Evolutionary conservation across 92 coral and sea anemone genomes (phyloP).

Genomic region (Epizoanthus scotinus): DNA sequence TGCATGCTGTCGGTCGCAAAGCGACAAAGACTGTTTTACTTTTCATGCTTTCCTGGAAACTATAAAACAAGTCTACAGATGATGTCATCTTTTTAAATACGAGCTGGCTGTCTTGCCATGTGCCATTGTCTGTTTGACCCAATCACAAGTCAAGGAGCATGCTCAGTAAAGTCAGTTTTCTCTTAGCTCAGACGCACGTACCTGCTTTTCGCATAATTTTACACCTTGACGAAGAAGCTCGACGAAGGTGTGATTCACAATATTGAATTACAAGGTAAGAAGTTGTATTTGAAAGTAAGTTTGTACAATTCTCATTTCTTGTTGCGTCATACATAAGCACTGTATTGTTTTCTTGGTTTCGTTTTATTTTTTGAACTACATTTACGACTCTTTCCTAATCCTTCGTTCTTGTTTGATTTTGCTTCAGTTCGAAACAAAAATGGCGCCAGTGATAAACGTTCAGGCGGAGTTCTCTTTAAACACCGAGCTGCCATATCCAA

Average conservation of each 20-base stretch:
- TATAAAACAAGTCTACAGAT: not conserved
- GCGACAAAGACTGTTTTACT: too few relatives aligned
- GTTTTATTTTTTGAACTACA: not conserved
- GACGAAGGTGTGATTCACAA: too few relatives aligned
- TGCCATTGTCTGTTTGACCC: constrained; percentile 27
- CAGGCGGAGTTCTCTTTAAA: not conserved
- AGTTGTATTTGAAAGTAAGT: not conserved
- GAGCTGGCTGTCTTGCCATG: not conserved
- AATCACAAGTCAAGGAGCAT: not conserved
- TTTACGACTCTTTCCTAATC: not conserved
- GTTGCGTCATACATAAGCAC: not conserved
- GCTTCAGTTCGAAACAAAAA: not conserved
- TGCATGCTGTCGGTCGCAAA: too few relatives aligned
- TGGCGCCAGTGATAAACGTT: constrained; percentile 9
- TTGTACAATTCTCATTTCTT: constrained; percentile 2
- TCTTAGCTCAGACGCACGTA: too few relatives aligned
- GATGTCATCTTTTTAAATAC: constrained; percentile 21
- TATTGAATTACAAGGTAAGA: too few relatives aligned
- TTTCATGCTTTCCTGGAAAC: too few relatives aligned
- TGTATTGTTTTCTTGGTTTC: not conserved
- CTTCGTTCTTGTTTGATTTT: not conserved
- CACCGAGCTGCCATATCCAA: not conserved
- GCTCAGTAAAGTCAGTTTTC: too few relatives aligned
- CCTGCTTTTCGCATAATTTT: too few relatives aligned
- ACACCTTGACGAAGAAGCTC: too few relatives aligned